Base-by-base conservation (phyloP, 2,797 vertebrate genomes). In the Mallotus villosus region DNA sequence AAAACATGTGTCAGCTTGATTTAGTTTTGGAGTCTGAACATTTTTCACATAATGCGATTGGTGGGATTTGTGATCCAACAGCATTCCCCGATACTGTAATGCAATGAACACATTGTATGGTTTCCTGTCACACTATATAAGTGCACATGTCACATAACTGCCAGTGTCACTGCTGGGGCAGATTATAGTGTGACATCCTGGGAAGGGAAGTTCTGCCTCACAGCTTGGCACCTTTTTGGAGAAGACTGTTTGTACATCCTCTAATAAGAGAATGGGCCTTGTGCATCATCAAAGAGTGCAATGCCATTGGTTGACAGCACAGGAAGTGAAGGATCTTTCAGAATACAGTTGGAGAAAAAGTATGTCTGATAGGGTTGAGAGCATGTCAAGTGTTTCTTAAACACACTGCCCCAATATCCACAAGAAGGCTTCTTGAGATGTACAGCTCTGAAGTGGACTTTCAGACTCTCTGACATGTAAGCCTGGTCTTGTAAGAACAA, bases 171-270 rank as follows among this genome's bases (percentile, higher is more conserved):
- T 53, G 12, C 66, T 55, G 67, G 77, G 76, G 75, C 81, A 72
- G 55, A 63, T 46, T 29, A 73, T 69, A 67, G 70, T 59, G 73
- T 76, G 66, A 41, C 65, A 71, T 70, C 66, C 34, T 21, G 60
- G 70, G 72, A 49, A 67, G 61, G 74, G 75, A 64, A 55, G 71
- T 68, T 58, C 67, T 67, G 72, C 63, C 69, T 67, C 73, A 70
- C 70, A 73, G 70, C 53, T 60, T 5, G 60, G 21, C 46, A 55
- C 71, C 71, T 67, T 34, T 51, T 62, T 67, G 69, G 51, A n/a
- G 51, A n/a, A n/a, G 17, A 5, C 51, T 5, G 24, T 7, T 46
- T 41, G 5, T 24, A 46, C 12, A 8, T 21, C 21, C 37, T 49
- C 2, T 22, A 22, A 22, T 21, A 65, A 65, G 12, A 14, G 37